These are phyloP conservation scores for Rhinichthys klamathensis DNA, from an alignment of 2,113 vertebrate genomes.

Conservation along the genomic window DNA sequence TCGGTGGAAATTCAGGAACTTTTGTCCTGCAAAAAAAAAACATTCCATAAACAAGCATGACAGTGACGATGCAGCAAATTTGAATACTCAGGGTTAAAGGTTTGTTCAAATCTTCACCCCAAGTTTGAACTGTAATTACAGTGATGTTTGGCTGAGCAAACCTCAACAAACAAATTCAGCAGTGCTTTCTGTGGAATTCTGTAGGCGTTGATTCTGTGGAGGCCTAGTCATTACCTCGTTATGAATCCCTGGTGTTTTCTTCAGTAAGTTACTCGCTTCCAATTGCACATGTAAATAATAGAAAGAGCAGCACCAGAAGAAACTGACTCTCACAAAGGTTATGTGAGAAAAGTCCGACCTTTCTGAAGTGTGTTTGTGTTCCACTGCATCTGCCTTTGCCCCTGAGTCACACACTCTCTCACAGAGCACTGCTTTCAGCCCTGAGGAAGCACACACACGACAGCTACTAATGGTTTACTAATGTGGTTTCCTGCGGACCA, in stretches of 20 bases:
- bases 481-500: neutral
- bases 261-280: neutral
- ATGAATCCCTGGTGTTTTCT: slow-evolving; percentile 3
- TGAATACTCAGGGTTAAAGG: neutral
- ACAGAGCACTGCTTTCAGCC: slow-evolving; percentile 61
- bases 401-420: slow-evolving; percentile 56
- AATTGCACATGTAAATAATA: neutral
- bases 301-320: slow-evolving; percentile 17
- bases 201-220: slow-evolving; percentile 11
- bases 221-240: neutral
- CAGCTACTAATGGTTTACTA: slow-evolving; percentile 32
- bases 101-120: neutral
- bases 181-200: neutral
- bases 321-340: slow-evolving; percentile 58
- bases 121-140: neutral
- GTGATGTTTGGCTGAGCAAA: neutral
- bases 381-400: slow-evolving; percentile 59
- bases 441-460: slow-evolving; percentile 67
- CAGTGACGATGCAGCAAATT: neutral
- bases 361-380: slow-evolving; percentile 61
- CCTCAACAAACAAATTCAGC: slow-evolving; percentile 8
- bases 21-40: neutral
- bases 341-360: slow-evolving; percentile 60
- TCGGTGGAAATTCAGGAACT: neutral
- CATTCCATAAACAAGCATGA: neutral